Base-by-base conservation (phyloP, 2,888 invertebrate species). In the Cremastinae sp. region DNA sequence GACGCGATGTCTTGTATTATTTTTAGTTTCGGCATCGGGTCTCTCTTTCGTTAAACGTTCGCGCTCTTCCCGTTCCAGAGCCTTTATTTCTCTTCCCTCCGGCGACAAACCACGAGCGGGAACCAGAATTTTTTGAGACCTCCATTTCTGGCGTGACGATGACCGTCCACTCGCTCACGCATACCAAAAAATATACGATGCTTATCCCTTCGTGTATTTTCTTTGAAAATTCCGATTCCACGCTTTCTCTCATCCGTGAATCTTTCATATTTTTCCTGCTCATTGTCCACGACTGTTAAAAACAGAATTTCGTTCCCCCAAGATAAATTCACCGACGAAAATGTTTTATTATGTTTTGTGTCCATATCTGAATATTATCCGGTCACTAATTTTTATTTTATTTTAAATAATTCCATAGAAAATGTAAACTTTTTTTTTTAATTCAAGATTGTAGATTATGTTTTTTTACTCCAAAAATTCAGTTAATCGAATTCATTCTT, bases 81-180 rank as follows among this genome's bases (percentile, higher is more conserved):
- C n/a, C n/a, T 78, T 83, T 81, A 82, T 83, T 86, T 79, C 74
- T 80, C 81, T 83, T 41, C 51, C 12, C 64, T 28, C 49, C 16
- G 41, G 22, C 61, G 58, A 58, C 22, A 45, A 65, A 58, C 70
- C 55, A 55, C 71, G 79, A 83, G 83, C 86, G 83, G 86, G 86
- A 84, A 86, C 87, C 87, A 87, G 88, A 88, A 88, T 82, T 88
- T 88, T 86, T 84, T 82, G 83, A 75, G 80, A 80, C 79, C 80
- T 80, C 7, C 58, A 49, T 59, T 10, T 59, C 81, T 87, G 83
- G 85, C 88, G 86, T 87, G 87, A 87, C 86, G 86, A 82, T 80
- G 83, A 82, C 86, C 85, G 88, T 88, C 86, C 84, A 83, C 81
- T 86, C 83, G 14, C 82, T 80, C 80, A 80, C 85, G 84, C 86